phyloP scores from a whole-genome alignment of 1,140 invertebrate genomes.

The Archivesica marissinica region DNA sequence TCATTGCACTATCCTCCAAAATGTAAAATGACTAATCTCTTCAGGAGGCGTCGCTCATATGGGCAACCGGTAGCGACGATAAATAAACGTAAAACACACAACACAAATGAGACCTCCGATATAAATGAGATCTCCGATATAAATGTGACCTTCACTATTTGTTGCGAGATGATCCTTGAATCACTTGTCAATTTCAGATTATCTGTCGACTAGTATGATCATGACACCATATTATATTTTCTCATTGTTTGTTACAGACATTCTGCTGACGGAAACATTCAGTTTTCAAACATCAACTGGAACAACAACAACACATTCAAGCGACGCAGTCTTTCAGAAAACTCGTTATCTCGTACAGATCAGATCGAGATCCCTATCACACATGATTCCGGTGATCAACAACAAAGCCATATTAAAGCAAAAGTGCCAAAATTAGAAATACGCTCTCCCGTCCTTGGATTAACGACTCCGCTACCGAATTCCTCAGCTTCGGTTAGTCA shows the following conservation, averaged over 20 bases:
- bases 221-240: background rate
- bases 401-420: conserved; percentile 60
- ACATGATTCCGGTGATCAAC: background rate
- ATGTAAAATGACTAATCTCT: too few species aligned
- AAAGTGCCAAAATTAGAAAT: conserved; percentile 80
- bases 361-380: conserved; percentile 59
- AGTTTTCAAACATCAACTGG: background rate
- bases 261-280: conserved; percentile 32
- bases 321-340: conserved; percentile 74
- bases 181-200: too few species aligned
- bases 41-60: too few species aligned
- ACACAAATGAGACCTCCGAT: too few species aligned
- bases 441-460: conserved; percentile 71
- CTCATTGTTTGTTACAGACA: background rate
- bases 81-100: too few species aligned
- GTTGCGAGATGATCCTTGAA: too few species aligned
- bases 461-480: conserved; percentile 55
- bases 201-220: background rate
- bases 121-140: too few species aligned
- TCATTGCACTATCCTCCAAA: too few species aligned
- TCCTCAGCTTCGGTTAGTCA: conserved; percentile 18
- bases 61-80: too few species aligned
- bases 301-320: conserved; percentile 69
- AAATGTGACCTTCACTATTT: too few species aligned
- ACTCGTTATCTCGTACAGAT: conserved; percentile 65